Base-by-base conservation (phyloP, 2,888 invertebrate genomes). In the Eurytoma adleriae region DNA sequence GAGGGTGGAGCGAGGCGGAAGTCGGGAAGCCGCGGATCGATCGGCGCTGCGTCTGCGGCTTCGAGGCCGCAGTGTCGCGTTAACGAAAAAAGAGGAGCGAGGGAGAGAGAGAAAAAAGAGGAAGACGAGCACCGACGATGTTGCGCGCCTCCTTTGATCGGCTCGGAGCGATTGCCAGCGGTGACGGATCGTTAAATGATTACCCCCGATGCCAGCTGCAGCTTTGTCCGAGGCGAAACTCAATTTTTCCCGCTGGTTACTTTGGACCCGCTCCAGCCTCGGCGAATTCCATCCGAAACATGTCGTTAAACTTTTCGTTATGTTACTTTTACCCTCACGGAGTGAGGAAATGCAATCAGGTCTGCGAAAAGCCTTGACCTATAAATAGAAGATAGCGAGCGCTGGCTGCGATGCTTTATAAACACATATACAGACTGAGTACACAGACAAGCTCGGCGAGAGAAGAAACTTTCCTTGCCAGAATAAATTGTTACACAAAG, bases 11-110 rank as follows among this genome's bases (percentile, higher is more conserved):
- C 59, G 57, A 71, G 52, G 68, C 61, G 68, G 57, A 79, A 79
- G 50, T 30, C 59, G 18, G 54, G 68, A 72, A 76, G 61, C 54
- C 62, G 48, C 27, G 56, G 10, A 81, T 78, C 81, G 81, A 81
- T 81, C 66, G 66, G n/a, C 48, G 54, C 40, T 4, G 40, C 59
- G 66, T 67, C 74, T 69, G 74, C 59, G 74, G 54, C 56, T 27
- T 27, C 24, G 24, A 71, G 70, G 48, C 59, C 68, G 57, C 69
- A 69, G 64, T 52, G 57, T 48, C 27, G 64, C 57, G 52, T 74
- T 68, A 73, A 56, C 56, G 24, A 73, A 67, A 78, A 68, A 27
- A 68, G 67, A 20, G 27, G 27, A 14, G 10, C 7, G 10, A 40
- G 40, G 10, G 10, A 10, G 10, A 40, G 10, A 20, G 20, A 16